Evolutionary conservation across 2,888 invertebrate genomes (phyloP).

Genomic region (Macaria notata): DNA sequence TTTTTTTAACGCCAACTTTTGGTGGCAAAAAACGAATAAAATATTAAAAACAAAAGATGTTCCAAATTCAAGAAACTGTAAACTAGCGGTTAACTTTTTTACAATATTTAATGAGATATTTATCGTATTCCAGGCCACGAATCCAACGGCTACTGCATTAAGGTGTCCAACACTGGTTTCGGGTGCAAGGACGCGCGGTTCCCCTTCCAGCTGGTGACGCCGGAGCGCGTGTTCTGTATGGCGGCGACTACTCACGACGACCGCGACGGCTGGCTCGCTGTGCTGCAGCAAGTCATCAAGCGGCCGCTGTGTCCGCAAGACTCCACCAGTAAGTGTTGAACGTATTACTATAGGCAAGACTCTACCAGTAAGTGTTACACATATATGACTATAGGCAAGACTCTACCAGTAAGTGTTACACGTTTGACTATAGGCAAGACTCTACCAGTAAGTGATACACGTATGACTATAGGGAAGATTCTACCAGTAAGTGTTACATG

Average conservation of each 20-base stretch:
- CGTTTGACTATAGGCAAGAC: no score
- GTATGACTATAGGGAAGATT: no score
- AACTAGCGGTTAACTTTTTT: neutral
- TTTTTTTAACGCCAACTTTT: no score
- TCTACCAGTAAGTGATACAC: no score
- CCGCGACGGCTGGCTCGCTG: conserved; percentile 90
- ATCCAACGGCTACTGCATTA: conserved; percentile 89
- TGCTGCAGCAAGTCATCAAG: conserved; percentile 88
- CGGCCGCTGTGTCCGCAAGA: conserved; percentile 91
- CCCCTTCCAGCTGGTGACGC: conserved; percentile 91
- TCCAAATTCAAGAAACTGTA: no score
- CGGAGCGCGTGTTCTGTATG: conserved; percentile 88
- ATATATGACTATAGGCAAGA: no score
- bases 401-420: no score
- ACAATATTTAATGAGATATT: neutral
- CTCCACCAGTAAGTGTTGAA: conserved; percentile 82
- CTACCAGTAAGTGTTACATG: no score
- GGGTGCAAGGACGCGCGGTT: conserved; percentile 89
- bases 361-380: neutral
- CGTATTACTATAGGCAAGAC: neutral
- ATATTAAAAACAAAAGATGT: no score
- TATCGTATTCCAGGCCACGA: conserved; percentile 81
- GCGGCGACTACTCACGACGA: conserved; percentile 90
- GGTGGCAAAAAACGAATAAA: no score
- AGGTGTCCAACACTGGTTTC: conserved; percentile 79